Conservation (phyloP, 2,888 invertebrate genomes). For the Halictus ligatus region DNA sequence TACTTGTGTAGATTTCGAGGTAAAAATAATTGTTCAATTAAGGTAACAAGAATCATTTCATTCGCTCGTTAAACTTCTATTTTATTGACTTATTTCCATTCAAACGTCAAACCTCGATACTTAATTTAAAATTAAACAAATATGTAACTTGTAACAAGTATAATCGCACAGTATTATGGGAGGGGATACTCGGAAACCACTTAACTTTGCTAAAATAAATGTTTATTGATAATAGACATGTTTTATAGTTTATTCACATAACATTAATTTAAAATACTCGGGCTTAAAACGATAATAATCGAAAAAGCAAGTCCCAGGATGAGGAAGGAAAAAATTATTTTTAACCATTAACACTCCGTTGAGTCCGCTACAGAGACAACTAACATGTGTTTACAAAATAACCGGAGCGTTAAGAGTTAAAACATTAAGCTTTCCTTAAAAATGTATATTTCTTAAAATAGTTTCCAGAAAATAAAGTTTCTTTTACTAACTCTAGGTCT, state of each 20-base stretch:
- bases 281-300: not conserved
- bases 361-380: too few relatives aligned
- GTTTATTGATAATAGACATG: not conserved
- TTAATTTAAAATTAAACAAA: not conserved
- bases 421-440: not conserved
- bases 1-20: too few relatives aligned
- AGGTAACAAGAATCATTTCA: not conserved
- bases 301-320: not conserved
- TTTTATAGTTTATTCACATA: too few relatives aligned
- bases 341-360: too few relatives aligned
- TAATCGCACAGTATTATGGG: not conserved
- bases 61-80: not conserved
- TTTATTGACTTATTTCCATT: not conserved
- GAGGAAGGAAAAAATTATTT: not conserved
- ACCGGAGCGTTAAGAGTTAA: not conserved
- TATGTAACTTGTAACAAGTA: not conserved
- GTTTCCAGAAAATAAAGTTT: not conserved
- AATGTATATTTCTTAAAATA: slow-evolving; percentile 23
- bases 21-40: too few relatives aligned
- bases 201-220: not conserved
- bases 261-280: too few relatives aligned
- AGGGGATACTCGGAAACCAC: not conserved
- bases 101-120: not conserved
- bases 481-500: slow-evolving; percentile 44
- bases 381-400: too few relatives aligned